A percentile compares a stretch with the other conserved stretches of the same genome.
Evolutionary conservation across 2,888 invertebrate genomes (phyloP).

Genomic region (Sipunculus nudus): DNA sequence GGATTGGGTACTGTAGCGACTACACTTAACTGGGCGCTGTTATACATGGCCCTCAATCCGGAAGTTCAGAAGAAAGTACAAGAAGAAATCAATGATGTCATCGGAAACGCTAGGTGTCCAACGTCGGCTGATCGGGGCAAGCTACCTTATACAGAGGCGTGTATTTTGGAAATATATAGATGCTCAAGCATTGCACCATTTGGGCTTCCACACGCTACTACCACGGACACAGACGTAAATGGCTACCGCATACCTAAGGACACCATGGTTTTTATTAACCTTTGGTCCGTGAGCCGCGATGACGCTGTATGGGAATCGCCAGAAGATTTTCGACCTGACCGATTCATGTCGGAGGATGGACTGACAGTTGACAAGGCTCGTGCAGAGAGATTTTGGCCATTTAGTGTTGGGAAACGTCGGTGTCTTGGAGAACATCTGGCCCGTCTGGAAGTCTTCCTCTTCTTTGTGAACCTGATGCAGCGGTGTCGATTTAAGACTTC

Average conservation of each 20-base stretch:
- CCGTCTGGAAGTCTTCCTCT: slow-evolving; percentile 53
- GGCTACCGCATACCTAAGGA: slow-evolving; percentile 45
- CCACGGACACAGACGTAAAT: slow-evolving; percentile 35
- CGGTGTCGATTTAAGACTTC: slow-evolving; percentile 43
- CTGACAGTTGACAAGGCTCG: slow-evolving; percentile 43
- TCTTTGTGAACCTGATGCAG: slow-evolving; percentile 51
- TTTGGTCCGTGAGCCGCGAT: slow-evolving; percentile 55
- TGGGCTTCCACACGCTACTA: slow-evolving; percentile 56
- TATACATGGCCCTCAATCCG: slow-evolving; percentile 50
- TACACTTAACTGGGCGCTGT: slow-evolving; percentile 53
- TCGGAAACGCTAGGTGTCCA: slow-evolving; percentile 46
- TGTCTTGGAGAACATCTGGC: slow-evolving; percentile 58
- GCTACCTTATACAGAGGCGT: slow-evolving; percentile 53
- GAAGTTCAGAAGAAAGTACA: slow-evolving; percentile 50
- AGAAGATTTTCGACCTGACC: slow-evolving; percentile 48
- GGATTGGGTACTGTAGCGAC: slow-evolving; percentile 58
- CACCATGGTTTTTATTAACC: slow-evolving; percentile 52
- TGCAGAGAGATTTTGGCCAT: slow-evolving; percentile 48
- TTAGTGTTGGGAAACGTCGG: slow-evolving; percentile 51
- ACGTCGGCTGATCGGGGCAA: slow-evolving; percentile 39
- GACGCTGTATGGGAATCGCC: slow-evolving; percentile 48
- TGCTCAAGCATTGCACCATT: slow-evolving; percentile 55
- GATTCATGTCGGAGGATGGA: slow-evolving; percentile 52
- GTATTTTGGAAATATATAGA: slow-evolving; percentile 49
- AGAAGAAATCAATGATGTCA: slow-evolving; percentile 46